Evolutionary conservation across 1,140 invertebrate species (phyloP).

Genomic region (Ceratosolen fusciceps): DNA sequence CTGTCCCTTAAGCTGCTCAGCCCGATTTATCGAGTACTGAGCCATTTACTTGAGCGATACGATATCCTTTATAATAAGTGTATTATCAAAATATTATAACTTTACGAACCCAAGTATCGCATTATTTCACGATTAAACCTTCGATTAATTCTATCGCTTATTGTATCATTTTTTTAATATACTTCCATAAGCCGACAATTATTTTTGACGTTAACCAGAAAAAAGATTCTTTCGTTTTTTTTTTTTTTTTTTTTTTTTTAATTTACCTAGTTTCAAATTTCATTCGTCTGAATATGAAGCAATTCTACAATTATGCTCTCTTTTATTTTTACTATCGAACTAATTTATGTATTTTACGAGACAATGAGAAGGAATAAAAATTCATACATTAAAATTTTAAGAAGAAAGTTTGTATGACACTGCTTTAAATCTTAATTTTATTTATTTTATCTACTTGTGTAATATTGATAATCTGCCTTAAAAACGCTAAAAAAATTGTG

Average conservation of each 20-base stretch:
- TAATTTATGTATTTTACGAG: background rate
- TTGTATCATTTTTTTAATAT: background rate
- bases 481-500: background rate
- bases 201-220: too few species aligned
- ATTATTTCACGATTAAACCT: background rate
- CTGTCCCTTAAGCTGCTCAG: background rate
- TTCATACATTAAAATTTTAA: background rate
- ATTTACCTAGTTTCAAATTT: too few species aligned
- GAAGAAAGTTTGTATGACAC: background rate
- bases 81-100: background rate
- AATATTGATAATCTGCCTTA: slow-evolving; percentile 34
- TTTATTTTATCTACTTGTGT: slow-evolving; percentile 14
- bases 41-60: background rate
- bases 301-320: background rate
- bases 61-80: background rate
- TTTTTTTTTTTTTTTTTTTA: too few species aligned
- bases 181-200: background rate
- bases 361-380: background rate
- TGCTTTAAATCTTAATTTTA: slow-evolving; percentile 5
- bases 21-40: background rate
- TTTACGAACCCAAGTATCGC: background rate
- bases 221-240: too few species aligned
- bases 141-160: background rate
- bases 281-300: background rate
- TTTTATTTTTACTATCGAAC: background rate